Base-by-base conservation (phyloP, 2,113 vertebrate genomes). In the Pelmatolapia mariae region DNA sequence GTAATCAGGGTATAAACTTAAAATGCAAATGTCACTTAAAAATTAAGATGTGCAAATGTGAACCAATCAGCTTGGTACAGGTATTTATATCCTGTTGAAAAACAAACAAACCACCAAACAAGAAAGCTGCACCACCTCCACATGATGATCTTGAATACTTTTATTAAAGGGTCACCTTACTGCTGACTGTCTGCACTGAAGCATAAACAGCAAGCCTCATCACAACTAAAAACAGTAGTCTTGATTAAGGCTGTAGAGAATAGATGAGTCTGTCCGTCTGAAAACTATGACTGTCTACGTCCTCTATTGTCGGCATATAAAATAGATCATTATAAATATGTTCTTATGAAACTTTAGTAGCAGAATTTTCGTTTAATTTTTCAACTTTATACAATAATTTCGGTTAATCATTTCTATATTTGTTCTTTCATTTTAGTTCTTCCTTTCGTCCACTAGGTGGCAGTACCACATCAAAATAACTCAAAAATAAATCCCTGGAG, bases 121-220 rank as follows among this genome's bases (percentile, higher is more conserved):
- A 57, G 24, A 57, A 57, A 57, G 56, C 56, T 1, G 56, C 24
- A 3, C 24, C 57, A 0, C 57, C 29, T 33, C 57, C 0, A 61
- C 57, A 6, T 61, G 57, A 61, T 18, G 29, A 33, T 61, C 57
- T 10, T 19, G 29, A 61, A 61, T 33, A 61, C 9, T 61, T 61
- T 61, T 33, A 61, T 33, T 19, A 33, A 61, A 61, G 16, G 29
- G 57, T 61, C 29, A 61, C 57, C 57, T 33, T 61, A 61, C 16
- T 33, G 9, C 57, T 61, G 57, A 61, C 57, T 33, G 9, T 2
- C 57, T 33, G 57, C 16, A 61, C 29, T 61, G 29, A 61, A 10
- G 8, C 57, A 31, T 61, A 61, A 61, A 61, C 57, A 18, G 3
- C 29, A 61, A 61, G 57, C 1, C 57, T 61, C 57, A 33, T 61